A percentile compares a stretch with the other conserved stretches of the same genome.
phyloP scores from a whole-genome alignment of 2,888 invertebrate genomes.

The Philopedon plagiatum region DNA sequence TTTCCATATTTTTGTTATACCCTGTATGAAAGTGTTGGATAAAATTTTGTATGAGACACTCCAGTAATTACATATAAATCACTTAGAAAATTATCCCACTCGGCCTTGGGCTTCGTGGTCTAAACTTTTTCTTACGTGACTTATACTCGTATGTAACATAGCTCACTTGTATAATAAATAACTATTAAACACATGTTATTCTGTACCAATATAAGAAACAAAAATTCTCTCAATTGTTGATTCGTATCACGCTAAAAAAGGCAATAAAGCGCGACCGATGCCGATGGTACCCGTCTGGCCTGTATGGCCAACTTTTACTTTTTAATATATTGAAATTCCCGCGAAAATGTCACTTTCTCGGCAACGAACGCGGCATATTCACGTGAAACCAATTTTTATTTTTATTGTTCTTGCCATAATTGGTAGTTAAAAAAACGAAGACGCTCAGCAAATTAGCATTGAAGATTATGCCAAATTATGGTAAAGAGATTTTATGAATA shows the following conservation, averaged over 20 bases:
- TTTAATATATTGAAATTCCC: constrained; percentile 34
- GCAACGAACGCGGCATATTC: neutral
- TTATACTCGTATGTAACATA: too few relatives aligned
- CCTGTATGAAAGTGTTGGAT: too few relatives aligned
- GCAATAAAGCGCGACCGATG: constrained; percentile 15
- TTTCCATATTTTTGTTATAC: too few relatives aligned
- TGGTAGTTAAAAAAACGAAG: neutral
- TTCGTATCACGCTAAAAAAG: constrained; percentile 23
- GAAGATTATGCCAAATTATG: constrained; percentile 6
- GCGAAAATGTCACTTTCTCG: constrained; percentile 39
- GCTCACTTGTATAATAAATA: too few relatives aligned
- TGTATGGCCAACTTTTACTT: constrained; percentile 28
- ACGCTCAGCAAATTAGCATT: constrained; percentile 1
- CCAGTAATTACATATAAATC: too few relatives aligned
- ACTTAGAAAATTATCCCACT: too few relatives aligned
- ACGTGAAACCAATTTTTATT: constrained; percentile 10
- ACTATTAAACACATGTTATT: too few relatives aligned
- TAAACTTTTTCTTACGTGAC: too few relatives aligned
- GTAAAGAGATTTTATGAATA: neutral
- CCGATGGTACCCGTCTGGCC: neutral
- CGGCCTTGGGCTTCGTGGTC: too few relatives aligned
- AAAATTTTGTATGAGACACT: too few relatives aligned
- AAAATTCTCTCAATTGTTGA: constrained; percentile 14
- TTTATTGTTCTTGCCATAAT: constrained; percentile 21
- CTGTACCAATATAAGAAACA: too few relatives aligned